phyloP scores from a whole-genome alignment of 2,113 vertebrate genomes.

The Eira barbara region DNA sequence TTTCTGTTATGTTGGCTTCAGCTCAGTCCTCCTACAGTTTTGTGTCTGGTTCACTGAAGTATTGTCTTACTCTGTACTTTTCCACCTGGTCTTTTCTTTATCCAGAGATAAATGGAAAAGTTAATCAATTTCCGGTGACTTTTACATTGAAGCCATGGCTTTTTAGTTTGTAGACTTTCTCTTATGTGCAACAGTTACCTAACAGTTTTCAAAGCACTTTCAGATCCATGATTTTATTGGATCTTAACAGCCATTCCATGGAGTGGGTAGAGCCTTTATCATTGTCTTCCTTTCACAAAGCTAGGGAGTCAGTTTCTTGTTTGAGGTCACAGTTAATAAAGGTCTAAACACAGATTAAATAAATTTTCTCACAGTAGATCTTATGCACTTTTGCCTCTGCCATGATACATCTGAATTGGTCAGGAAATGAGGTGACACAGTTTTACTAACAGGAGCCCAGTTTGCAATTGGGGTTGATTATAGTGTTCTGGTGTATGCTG shows the following conservation, averaged over 20 bases:
- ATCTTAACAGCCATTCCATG: not conserved
- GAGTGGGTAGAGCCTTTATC: not conserved
- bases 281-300: slow-evolving; percentile 22
- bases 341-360: not conserved
- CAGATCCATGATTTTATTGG: not conserved
- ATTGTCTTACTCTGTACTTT: not conserved
- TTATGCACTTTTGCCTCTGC: not conserved
- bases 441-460: not conserved
- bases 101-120: not conserved
- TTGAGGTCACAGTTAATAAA: slow-evolving; percentile 21
- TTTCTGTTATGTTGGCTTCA: not conserved
- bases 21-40: not conserved
- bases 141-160: not conserved
- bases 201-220: not conserved
- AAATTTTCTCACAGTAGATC: not conserved
- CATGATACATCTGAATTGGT: not conserved
- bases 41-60: not conserved
- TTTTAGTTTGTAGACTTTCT: slow-evolving; percentile 10
- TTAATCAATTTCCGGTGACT: not conserved
- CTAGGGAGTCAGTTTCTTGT: not conserved
- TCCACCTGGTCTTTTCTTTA: not conserved
- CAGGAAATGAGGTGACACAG: not conserved
- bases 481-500: not conserved
- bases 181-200: not conserved
- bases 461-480: not conserved